Base-by-base conservation (phyloP, 1,140 invertebrate species). In the Mamestra configurata region DNA sequence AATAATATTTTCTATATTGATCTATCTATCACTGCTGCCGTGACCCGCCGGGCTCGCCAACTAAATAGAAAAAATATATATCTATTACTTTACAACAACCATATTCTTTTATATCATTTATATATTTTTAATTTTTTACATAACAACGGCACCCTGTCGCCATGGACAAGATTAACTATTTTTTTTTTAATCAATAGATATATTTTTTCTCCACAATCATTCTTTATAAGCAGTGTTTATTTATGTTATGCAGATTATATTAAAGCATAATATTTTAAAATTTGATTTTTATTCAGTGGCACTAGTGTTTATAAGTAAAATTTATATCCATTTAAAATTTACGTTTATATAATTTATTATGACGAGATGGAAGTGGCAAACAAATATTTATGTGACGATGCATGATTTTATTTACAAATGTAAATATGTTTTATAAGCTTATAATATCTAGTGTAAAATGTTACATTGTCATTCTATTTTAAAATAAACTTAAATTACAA, bases 21-120 rank as follows among this genome's bases (percentile, higher is more conserved):
- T 31, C 51, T 79, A 64, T 71, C 49, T 72, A 61, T 24, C 51
- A 31, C 55, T 53, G 43, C 46, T 55, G 10, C 70, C 53, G 35
- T 51, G 76, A 10, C 79, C 57, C 43, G 80, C 76, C 27, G 49
- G 76, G 15, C 79, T 71, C 57, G 80, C 76, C 81, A 83, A 90
- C 79, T 79, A 53, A 87, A 86, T 89, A 85, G 55, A 87, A 89
- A 90, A 89, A 86, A 90, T 90, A 90, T 89, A 89, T 85, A 86
- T 89, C 77, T 84, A 86, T 85, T 83, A 86, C 57, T 78, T 79
- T 77, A 88, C 84, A 88, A 89, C 88, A 88, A 87, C 81, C 82
- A 84, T 88, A 84, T 73, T 22, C 24, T 73, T 40, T 57, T 82
- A 79, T 79, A 76, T 80, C 43, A 43, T 31, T 73, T 80, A 15